Base-by-base conservation (phyloP, 2,888 invertebrate genomes). In the Flabesymbios commensalis region DNA sequence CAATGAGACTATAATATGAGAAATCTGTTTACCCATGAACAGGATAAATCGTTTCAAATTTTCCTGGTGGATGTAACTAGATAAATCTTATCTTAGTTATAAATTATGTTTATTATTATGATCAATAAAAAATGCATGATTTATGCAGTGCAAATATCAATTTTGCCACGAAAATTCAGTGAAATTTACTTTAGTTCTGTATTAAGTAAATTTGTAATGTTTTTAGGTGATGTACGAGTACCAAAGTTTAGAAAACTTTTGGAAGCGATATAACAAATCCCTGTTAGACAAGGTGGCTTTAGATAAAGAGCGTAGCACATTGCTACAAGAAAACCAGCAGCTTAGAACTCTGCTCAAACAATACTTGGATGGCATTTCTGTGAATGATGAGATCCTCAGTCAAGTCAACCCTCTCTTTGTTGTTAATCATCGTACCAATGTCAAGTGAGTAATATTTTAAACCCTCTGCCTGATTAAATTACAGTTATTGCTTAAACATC, bases 201-300 rank as follows among this genome's bases (percentile, higher is more conserved):
- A n/a, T n/a, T n/a, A n/a, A n/a, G n/a, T n/a, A n/a, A n/a, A n/a
- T n/a, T n/a, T n/a, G n/a, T n/a, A n/a, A 19, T 36, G 26, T 2
- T 28, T 24, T 33, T 62, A 81, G 78, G 73, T 78, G 39, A 80
- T 83, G 79, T 76, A 80, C 59, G 77, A 80, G 59, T 83, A 81
- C 68, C 63, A 69, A 17, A 65, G 74, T 0, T 61, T 91, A 84
- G 88, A 89, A 66, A 88, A 88, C 70, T 90, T 92, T 76, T 88
- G 91, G 86, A 83, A 86, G 61, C 85, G 87, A 14, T 87, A 85
- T 59, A 88, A 88, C 76, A 84, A 86, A 64, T 86, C 86, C 1
- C 73, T 85, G 24, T 78, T 87, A 47, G 88, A 87, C 73, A 85
- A 84, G 49, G 83, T 85, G 31, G 85, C 84, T 7, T 76, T 87